phyloP scores from a whole-genome alignment of 2,797 vertebrate genomes.

The Cossypha niveicapilla region DNA sequence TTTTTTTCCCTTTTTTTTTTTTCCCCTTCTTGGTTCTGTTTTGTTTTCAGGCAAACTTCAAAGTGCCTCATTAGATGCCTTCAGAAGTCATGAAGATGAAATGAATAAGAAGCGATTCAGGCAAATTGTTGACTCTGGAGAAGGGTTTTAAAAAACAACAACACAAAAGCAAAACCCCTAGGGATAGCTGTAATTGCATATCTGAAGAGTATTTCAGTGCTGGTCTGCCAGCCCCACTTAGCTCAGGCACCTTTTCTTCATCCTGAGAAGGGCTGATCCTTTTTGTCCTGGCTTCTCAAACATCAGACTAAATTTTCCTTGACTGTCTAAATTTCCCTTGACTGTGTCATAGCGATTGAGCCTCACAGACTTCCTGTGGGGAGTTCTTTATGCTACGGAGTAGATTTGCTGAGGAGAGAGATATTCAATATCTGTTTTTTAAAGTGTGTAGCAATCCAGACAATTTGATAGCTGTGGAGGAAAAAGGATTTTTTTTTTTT shows the following conservation, averaged over 20 bases:
- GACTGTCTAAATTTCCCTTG: conserved; percentile 68
- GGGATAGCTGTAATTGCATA: conserved; percentile 40
- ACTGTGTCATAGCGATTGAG: conserved; percentile 54
- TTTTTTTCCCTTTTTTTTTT: neutral
- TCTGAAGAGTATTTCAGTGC: conserved; percentile 10
- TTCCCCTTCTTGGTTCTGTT: neutral
- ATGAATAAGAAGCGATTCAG: conserved; percentile 42
- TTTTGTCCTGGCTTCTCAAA: conserved; percentile 30
- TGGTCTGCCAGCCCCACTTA: conserved; percentile 45
- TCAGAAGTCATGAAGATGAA: conserved; percentile 57
- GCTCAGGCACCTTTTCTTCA: conserved; percentile 42
- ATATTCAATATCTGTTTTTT: conserved; percentile 33
- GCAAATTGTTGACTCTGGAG: conserved; percentile 57
- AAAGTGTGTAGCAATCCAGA: conserved; percentile 28
- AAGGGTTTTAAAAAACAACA: conserved; percentile 36
- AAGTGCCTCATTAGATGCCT: conserved; percentile 50
- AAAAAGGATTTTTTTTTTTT: neutral
- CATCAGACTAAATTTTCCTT: conserved; percentile 69
- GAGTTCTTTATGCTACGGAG: conserved; percentile 27
- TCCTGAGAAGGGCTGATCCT: conserved; percentile 10
- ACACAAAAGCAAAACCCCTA: conserved; percentile 34
- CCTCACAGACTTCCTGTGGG: conserved; percentile 63
- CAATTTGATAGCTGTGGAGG: conserved; percentile 27
- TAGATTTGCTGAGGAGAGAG: conserved; percentile 32
- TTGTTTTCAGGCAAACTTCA: conserved; percentile 53